Percentiles rank a stretch among this genome's conserved stretches.
phyloP scores from a whole-genome alignment of 2,113 vertebrate genomes.

The Psittacus erithacus region DNA sequence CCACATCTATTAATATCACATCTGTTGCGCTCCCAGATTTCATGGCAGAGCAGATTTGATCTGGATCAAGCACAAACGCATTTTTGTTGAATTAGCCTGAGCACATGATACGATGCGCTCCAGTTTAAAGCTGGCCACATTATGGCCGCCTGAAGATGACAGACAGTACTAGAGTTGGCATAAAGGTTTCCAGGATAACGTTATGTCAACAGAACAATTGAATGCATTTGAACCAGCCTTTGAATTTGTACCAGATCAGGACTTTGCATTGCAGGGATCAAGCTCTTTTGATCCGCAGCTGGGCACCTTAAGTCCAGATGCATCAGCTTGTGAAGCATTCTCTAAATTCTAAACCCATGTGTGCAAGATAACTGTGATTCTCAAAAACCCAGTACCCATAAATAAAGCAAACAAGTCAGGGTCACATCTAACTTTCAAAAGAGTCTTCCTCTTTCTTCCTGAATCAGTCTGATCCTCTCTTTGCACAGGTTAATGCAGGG shows the following conservation, averaged over 20 bases:
- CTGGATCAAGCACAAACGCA: conserved; percentile 53
- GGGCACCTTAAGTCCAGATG: not conserved
- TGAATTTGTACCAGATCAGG: not conserved
- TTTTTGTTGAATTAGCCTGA: conserved; percentile 12
- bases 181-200: not conserved
- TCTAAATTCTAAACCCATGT: not conserved
- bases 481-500: not conserved
- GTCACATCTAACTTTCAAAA: not conserved
- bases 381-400: not conserved
- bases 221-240: not conserved
- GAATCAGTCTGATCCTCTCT: not conserved
- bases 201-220: not conserved
- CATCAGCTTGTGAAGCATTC: not conserved
- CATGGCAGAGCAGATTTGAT: conserved; percentile 33
- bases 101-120: not conserved
- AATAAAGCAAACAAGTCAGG: not conserved
- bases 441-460: not conserved
- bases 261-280: not conserved
- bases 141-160: not conserved
- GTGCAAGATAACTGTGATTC: not conserved
- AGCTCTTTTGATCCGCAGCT: not conserved
- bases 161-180: not conserved
- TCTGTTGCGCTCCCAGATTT: conserved; percentile 48
- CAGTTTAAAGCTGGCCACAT: not conserved
- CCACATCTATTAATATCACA: conserved; percentile 62